Base-by-base conservation (phyloP, 2,888 invertebrate genomes). In the Ichneumon xanthorius region DNA sequence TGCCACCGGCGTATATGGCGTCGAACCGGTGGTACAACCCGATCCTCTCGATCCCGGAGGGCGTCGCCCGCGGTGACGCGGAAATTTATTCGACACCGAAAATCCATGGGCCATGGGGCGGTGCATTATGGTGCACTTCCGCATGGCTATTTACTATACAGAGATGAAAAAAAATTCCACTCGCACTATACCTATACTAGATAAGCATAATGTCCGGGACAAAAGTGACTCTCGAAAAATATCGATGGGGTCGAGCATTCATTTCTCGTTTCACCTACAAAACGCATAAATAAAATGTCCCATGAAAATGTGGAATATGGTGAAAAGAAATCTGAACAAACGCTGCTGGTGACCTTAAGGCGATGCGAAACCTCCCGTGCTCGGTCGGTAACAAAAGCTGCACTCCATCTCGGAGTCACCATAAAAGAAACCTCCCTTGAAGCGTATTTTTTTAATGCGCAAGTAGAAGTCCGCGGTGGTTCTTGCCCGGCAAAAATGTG, bases 21-120 rank as follows among this genome's bases (percentile, higher is more conserved):
- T 79, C n/a, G 55, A 71, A 71, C 75, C 40, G 45, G 50, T 16
- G 53, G 30, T 58, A 45, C 45, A 58, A 61, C 50, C 45, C 77
- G 50, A 33, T 58, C 33, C 63, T 53, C 63, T 77, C 67, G 63
- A 65, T 19, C 14, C 19, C 48, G 22, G 11, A 55, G 45, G 40
- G 71, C 65, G 65, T 71, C 53, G 67, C 68, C 63, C 16, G 53
- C 81, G 61, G 61, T 70, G 78, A 80, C 67, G 80, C 85, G 73
- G 76, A 87, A 88, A 88, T 89, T 89, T 88, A 87, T 88, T 85
- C 83, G 63, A 85, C 72, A 61, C 33, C 58, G 67, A 79, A 82
- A 78, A 82, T 77, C 70, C 71, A 70, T 73, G 50, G 50, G 50
- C 40, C 30, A 71, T 48, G 61, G 26, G 55, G 30, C 33, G 30